Conservation (phyloP, 2,113 vertebrate species). For the Salvator merianae region DNA sequence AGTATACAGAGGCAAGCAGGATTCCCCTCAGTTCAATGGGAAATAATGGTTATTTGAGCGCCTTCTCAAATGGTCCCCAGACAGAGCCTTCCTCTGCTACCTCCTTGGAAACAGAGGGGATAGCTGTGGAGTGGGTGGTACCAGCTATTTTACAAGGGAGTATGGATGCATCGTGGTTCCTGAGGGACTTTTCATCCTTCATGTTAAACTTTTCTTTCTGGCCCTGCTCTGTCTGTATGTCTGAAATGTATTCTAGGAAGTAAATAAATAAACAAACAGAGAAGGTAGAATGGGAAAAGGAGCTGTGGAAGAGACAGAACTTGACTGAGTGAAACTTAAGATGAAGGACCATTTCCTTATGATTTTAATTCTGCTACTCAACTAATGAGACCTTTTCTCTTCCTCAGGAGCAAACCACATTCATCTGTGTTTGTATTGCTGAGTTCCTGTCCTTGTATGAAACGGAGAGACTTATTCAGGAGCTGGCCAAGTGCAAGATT, state of each 20-base stretch:
- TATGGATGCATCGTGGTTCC: background rate
- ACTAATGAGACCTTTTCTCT: background rate
- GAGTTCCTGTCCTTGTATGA: constrained; percentile 95
- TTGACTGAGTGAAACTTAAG: no score
- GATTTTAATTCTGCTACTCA: background rate
- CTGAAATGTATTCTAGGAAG: background rate
- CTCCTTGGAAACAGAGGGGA: background rate
- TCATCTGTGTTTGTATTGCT: constrained; percentile 94
- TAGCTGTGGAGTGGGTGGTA: background rate
- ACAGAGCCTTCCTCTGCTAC: background rate
- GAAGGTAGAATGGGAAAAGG: background rate
- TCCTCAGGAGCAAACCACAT: constrained; percentile 90
- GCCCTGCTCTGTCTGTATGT: background rate
- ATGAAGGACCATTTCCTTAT: background rate
- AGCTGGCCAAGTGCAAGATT: constrained; percentile 92
- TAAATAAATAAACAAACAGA: no score
- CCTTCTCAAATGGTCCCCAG: background rate
- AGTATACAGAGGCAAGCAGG: background rate
- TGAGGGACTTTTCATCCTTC: background rate
- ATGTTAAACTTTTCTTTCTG: background rate
- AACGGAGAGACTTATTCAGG: constrained; percentile 93
- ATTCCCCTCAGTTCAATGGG: background rate
- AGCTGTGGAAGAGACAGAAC: background rate
- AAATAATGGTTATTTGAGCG: background rate
- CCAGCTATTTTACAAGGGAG: background rate